Percentiles rank a stretch among this genome's conserved stretches.
Conservation (phyloP, 2,797 vertebrate species). For the Aplochiton taeniatus region DNA sequence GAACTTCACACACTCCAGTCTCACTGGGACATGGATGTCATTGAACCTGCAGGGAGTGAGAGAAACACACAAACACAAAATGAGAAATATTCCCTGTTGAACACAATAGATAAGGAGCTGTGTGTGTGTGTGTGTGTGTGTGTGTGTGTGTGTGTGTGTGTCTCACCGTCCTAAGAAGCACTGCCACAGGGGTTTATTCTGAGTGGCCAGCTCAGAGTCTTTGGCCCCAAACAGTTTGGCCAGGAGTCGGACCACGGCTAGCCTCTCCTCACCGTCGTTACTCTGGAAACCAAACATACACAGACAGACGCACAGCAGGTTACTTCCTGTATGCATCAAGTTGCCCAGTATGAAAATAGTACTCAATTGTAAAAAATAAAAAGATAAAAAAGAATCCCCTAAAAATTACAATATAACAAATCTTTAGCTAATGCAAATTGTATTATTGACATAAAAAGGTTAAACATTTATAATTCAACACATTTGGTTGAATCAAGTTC, state of each 20-base stretch:
- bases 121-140: not conserved
- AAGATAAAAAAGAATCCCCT: no score
- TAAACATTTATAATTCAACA: not conserved
- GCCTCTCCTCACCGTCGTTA: conserved; percentile 95
- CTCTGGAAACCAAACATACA: conserved; percentile 76
- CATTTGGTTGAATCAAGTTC: no score
- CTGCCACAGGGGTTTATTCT: conserved; percentile 97
- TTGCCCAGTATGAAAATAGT: no score
- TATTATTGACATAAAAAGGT: no score
- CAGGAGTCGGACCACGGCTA: conserved; percentile 94
- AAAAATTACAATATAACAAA: no score
- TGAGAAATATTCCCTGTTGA: not conserved
- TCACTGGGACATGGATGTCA: conserved; percentile 98
- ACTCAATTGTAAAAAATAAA: no score
- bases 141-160: not conserved
- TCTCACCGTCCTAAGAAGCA: conserved; percentile 95
- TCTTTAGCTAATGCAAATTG: no score
- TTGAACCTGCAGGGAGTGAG: conserved; percentile 84
- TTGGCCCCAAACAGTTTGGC: conserved; percentile 97
- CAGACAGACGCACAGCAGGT: no score
- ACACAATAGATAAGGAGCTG: not conserved
- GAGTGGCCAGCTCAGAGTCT: conserved; percentile 96
- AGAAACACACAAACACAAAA: conserved; percentile 20
- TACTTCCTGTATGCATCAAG: no score
- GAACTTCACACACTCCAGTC: conserved; percentile 98